Evolutionary conservation across 2,113 vertebrate genomes (phyloP), one percentile per base, ranked within the genome.

Genomic region (Eubucco bourcierii): DNA sequence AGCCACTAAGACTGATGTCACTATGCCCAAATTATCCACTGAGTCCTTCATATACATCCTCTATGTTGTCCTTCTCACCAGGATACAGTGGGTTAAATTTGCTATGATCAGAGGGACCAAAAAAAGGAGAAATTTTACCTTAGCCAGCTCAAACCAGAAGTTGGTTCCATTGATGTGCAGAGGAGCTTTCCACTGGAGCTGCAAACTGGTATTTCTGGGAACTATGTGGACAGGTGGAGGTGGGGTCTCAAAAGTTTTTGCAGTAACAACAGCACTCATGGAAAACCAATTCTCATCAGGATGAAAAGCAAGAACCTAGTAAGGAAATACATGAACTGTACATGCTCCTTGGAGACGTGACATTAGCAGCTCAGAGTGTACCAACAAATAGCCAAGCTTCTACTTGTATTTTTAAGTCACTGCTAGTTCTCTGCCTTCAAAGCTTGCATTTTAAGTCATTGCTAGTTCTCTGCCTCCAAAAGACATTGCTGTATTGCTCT

Each of bases 281-380:
- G 94, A 84, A 96, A 97, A 98, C 97, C 97, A 97, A 85, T 96
- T 95, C 91, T 98, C 87, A 7, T 97, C 27, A 0, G 97, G 95
- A 53, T 98, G 98, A 95, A 97, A 98, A 70, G 95, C 90, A 91
- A 98, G 96, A 60, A 98, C 97, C 98, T 98, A 80, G 84, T 52
- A 27, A 59, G 31, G n/a, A 67, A 91, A 95, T 2, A 4, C 25
- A 79, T 47, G 5, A 87, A 53, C 10, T 41, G 28, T 28, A 72
- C 16, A 83, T 31, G 80, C 17, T 23, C 74, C 15, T 3, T 68
- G 52, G 21, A 89, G 89, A 74, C 8, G 17, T 20, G 60, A 19
- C 15, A 60, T 84, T 44, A 77, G 27, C 66, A 88, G 2, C 24
- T 47, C 7, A 3, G 7, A 53, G 19, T 10, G 27, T 24, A 47